Conservation (phyloP, 2,888 invertebrate genomes). For the Cerastis leucographa region DNA sequence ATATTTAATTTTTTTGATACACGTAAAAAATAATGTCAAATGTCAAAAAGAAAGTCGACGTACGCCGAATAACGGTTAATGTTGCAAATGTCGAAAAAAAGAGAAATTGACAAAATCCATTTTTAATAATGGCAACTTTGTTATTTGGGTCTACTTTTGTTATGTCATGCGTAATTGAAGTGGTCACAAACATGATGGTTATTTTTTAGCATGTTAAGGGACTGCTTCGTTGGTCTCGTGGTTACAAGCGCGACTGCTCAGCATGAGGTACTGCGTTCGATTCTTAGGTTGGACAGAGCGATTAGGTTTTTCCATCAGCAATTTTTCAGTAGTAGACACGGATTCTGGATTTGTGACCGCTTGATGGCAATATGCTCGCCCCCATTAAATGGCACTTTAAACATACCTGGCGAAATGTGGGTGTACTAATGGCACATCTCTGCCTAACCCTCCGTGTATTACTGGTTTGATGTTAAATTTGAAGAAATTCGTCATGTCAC, state of each 20-base stretch:
- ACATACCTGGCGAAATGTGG: too few relatives aligned
- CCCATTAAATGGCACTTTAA: neutral
- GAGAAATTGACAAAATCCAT: conserved; percentile 42
- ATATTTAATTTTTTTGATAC: neutral
- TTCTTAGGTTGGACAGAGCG: too few relatives aligned
- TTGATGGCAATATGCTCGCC: neutral
- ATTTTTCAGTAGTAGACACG: neutral
- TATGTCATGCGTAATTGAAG: conserved; percentile 32
- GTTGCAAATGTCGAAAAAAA: conserved; percentile 36
- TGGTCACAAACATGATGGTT: neutral
- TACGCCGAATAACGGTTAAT: neutral
- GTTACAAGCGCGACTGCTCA: neutral
- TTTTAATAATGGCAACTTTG: conserved; percentile 49
- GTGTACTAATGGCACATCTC: too few relatives aligned
- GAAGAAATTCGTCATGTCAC: too few relatives aligned
- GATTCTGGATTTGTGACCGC: neutral
- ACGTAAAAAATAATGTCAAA: conserved; percentile 4
- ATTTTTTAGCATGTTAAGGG: neutral
- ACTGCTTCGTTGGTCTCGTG: neutral
- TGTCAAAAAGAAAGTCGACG: conserved; percentile 12
- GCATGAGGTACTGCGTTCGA: neutral
- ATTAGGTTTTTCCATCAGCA: neutral
- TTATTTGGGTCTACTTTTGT: conserved; percentile 32
- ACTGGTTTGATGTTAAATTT: too few relatives aligned
- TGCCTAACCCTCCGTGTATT: too few relatives aligned